Percentiles rank a stretch among this genome's conserved stretches.
Evolutionary conservation across 2,888 invertebrate species (phyloP).

Genomic region (Liodrosophila aerea): DNA sequence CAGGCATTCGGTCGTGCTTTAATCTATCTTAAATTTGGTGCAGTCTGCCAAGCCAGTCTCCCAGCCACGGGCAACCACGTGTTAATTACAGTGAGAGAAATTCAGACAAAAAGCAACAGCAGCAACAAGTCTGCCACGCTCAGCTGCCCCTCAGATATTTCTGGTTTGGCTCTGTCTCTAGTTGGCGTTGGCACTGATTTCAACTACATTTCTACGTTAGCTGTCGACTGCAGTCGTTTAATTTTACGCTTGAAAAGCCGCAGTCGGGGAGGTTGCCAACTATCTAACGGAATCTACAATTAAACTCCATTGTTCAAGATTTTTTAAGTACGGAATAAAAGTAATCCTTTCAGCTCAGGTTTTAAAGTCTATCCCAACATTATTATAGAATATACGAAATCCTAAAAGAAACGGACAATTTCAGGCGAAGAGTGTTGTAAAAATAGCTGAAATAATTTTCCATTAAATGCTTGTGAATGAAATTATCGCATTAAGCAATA

Average conservation of each 20-base stretch:
- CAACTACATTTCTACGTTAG: slow-evolving; percentile 31
- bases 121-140: slow-evolving; percentile 45
- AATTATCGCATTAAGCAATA: slow-evolving; percentile 71
- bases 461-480: slow-evolving; percentile 69
- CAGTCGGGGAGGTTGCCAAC: slow-evolving; percentile 37
- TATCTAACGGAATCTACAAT: slow-evolving; percentile 53
- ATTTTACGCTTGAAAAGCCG: slow-evolving; percentile 62
- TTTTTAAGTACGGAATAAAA: too few species aligned
- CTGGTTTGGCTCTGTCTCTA: neutral
- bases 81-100: slow-evolving; percentile 31
- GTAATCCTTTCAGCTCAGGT: too few species aligned
- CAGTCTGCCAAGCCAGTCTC: neutral
- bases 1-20: slow-evolving; percentile 23
- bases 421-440: slow-evolving; percentile 50
- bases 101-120: slow-evolving; percentile 3
- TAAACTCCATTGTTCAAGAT: slow-evolving; percentile 62
- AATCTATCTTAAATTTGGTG: slow-evolving; percentile 29
- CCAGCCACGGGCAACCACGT: slow-evolving; percentile 37
- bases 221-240: slow-evolving; percentile 54
- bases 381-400: too few species aligned
- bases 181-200: slow-evolving; percentile 38
- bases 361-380: too few species aligned
- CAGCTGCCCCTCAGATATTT: slow-evolving; percentile 3
- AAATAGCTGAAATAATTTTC: slow-evolving; percentile 72
- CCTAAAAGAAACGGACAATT: neutral